Evolutionary conservation across 2,113 vertebrate species (phyloP), one percentile per base, ranked within the genome.

Genomic region (Crotalus helleri): DNA sequence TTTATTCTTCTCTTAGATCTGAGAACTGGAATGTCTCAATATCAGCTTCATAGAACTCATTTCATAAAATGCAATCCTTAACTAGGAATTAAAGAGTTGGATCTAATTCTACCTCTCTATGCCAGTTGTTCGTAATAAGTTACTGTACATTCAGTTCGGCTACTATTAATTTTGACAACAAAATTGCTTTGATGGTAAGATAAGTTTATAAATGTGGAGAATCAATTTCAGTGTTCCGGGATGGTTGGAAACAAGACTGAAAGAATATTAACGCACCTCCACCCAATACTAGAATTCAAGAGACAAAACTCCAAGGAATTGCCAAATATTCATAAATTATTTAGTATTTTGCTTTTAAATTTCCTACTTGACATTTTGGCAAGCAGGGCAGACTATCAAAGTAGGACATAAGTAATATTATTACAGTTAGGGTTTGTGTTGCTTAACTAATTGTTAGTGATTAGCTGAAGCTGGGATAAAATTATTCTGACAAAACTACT

Each of bases 341-440:
- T 95, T 61, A 95, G 96, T 96, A 95, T 96, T 96, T 96, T 94
- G 94, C 94, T 96, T 96, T 95, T 93, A 95, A 95, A 96, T 96
- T 96, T 93, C 95, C 85, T 93, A 93, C 81, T 64, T 91, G 93
- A 94, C 95, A 85, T 74, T 90, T 46, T 8, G 17, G 61, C 54
- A 91, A 88, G 89, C 54, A 44, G 61, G 24, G 64, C 46, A 91
- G 24, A 55, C 49, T 64, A 29, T 89, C 90, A 94, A 91, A 57
- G 55, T 57, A 96, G 92, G 88, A 44, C 0, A 6, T 69, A 6
- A 4, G 0, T 93, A 89, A 91, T 4, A 59, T 88, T 61, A 24
- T 89, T 94, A 91, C 89, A 91, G 88, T 44, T 55, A n/a, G 44
- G 86, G 26, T 23, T 93, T 86, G 2, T 54, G 39, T 90, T 91